These are phyloP conservation scores for Hydroisotoma schaefferi DNA, from an alignment of 2,888 invertebrate genomes.

Conservation along the genomic window DNA sequence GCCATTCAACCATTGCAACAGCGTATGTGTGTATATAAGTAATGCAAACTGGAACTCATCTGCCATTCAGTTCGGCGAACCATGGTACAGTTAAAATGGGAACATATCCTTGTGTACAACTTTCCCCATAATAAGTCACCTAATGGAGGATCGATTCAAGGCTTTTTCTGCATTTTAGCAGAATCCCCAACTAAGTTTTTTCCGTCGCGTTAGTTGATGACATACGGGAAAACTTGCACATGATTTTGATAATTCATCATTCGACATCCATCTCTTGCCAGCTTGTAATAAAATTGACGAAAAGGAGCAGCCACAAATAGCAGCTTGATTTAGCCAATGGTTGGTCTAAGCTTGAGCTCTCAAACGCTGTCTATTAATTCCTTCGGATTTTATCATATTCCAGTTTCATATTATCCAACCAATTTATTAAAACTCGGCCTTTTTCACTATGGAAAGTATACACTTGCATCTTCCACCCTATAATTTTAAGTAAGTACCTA, in stretches of 20 bases:
- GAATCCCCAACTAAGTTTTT: too few relatives aligned
- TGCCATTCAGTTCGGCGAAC: too few relatives aligned
- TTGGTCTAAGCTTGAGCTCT: background rate
- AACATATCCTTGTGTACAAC: background rate
- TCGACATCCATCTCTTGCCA: background rate
- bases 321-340: too few relatives aligned
- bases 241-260: constrained; percentile 1
- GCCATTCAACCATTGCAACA: background rate
- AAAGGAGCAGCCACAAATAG: too few relatives aligned
- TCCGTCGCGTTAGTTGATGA: background rate
- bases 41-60: background rate
- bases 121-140: constrained; percentile 3
- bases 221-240: constrained; percentile 2
- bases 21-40: background rate
- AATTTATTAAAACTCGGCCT: constrained; percentile 15
- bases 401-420: constrained; percentile 2
- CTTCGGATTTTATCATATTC: constrained; percentile 2
- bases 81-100: too few relatives aligned
- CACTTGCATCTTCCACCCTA: background rate
- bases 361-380: background rate
- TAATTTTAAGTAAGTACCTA: background rate
- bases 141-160: too few relatives aligned
- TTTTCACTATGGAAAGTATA: too few relatives aligned
- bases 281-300: too few relatives aligned
- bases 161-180: too few relatives aligned